Base-by-base conservation (phyloP, 92 coral and sea anemone species). In the Palythoa grandis region DNA sequence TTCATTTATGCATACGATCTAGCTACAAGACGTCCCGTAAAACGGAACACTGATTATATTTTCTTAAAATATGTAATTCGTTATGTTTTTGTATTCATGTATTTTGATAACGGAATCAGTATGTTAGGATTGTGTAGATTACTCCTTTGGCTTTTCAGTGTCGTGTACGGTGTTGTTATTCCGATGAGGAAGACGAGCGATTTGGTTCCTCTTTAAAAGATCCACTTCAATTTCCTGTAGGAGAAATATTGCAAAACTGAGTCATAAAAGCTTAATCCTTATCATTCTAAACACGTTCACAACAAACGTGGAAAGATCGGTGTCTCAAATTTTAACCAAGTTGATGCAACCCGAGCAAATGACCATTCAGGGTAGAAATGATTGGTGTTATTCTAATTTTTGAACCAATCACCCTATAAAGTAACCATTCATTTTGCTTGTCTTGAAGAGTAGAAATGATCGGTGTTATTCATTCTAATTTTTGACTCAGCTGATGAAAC, bases 181-280 rank as follows among this genome's bases (percentile, higher is more conserved):
- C 74, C 19, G 74, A 63, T 15, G 16, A 66, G 56, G 22, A n/a
- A 63, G 61, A 7, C 73, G 75, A 50, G 74, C 72, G 43, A 80
- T 80, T 53, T 50, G 74, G 61, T 24, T 80, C 63, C 85, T 80
- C 85, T 80, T 80, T 52, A 66, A 4, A 47, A 80, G 72, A 48
- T 80, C 85, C 74, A 23, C 63, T 80, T 80, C 85, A 12, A 80
- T 80, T 66, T 80, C 85, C 85, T 80, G 24, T 50, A 79, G 56
- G 22, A 80, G 19, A 17, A 29, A 12, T 29, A 25, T 25, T 63
- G 19, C 61, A 65, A 65, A 69, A 69, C 4, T 0, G 7, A 12
- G 24, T 12, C 25, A 9, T 9, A 11, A 69, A 9, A 63, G 24
- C n/a, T 37, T 11, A 11, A 69, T 19, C 47, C 0, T 11, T 29